These are phyloP conservation scores for Sebastes taczanowskii DNA, from an alignment of 2,797 vertebrate species.

Conservation along the genomic window DNA sequence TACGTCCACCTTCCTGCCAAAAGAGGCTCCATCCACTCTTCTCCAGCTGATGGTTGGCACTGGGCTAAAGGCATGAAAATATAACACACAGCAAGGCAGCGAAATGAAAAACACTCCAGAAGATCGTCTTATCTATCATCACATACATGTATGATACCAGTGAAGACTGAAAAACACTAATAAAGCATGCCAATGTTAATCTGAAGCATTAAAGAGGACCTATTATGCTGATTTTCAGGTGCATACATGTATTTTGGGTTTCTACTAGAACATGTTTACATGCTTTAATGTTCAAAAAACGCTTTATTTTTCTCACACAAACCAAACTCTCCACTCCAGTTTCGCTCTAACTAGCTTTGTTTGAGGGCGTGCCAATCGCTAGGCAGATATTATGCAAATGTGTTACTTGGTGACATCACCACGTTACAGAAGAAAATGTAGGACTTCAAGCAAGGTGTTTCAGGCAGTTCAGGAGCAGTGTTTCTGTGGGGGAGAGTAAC, in stretches of 20 bases:
- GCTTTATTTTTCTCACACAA: not conserved
- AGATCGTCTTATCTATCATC: not conserved
- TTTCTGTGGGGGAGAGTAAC: no score
- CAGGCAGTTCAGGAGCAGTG: no score
- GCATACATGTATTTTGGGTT: not conserved
- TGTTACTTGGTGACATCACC: no score
- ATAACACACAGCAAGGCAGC: slow-evolving; percentile 14
- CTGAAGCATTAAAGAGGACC: not conserved
- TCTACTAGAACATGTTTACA: not conserved
- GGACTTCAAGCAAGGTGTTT: no score
- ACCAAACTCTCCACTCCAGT: no score
- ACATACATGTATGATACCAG: not conserved
- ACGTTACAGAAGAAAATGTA: no score
- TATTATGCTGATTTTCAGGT: not conserved
- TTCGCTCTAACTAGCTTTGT: no score
- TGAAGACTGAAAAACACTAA: not conserved
- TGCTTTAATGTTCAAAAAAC: not conserved
- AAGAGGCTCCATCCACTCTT: slow-evolving; percentile 87
- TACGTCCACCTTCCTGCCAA: slow-evolving; percentile 90
- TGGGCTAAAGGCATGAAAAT: slow-evolving; percentile 77
- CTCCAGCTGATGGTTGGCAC: slow-evolving; percentile 93
- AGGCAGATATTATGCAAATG: no score
- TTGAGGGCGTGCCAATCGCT: no score
- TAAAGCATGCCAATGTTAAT: not conserved
- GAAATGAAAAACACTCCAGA: slow-evolving; percentile 25